Percentiles rank a stretch among this genome's conserved stretches.
phyloP scores from a whole-genome alignment of 2,888 invertebrate genomes.

The Nomada fabriciana region DNA sequence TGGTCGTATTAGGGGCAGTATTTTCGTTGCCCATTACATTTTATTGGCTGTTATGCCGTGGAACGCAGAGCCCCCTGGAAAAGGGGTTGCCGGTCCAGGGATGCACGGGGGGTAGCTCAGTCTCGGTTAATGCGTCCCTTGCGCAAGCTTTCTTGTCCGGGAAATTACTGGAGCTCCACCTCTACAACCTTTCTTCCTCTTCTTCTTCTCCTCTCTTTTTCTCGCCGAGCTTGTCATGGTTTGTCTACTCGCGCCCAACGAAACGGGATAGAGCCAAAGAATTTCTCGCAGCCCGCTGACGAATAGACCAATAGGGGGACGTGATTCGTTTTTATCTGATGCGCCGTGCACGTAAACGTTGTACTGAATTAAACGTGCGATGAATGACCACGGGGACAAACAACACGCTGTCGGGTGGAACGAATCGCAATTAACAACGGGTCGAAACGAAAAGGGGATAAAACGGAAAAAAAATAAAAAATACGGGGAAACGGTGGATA shows the following conservation, averaged over 20 bases:
- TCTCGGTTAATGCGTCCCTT: constrained; percentile 62
- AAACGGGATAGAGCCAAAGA: too few relatives aligned
- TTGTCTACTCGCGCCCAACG: background rate
- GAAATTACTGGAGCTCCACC: constrained; percentile 53
- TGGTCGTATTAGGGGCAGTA: constrained; percentile 71
- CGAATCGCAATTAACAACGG: constrained; percentile 29
- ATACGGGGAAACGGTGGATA: background rate
- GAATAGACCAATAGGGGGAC: background rate
- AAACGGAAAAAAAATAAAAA: background rate
- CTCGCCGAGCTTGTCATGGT: constrained; percentile 47
- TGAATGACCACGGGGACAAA: constrained; percentile 38
- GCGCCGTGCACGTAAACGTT: constrained; percentile 41
- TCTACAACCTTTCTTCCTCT: background rate
- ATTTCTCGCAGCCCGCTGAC: background rate
- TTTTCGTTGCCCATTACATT: constrained; percentile 74
- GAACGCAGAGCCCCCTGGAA: constrained; percentile 40
- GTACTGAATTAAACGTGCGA: constrained; percentile 48
- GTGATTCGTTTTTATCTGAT: constrained; percentile 49
- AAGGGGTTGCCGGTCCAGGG: constrained; percentile 42
- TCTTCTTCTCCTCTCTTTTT: constrained; percentile 44
- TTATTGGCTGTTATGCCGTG: constrained; percentile 69
- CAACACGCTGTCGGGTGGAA: constrained; percentile 2
- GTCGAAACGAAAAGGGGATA: too few relatives aligned
- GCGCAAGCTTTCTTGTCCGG: constrained; percentile 63
- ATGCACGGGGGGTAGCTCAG: constrained; percentile 47